Evolutionary conservation across 2,888 invertebrate species (phyloP), one percentile per base, ranked within the genome.

Genomic region (Oscheius myriophilus): DNA sequence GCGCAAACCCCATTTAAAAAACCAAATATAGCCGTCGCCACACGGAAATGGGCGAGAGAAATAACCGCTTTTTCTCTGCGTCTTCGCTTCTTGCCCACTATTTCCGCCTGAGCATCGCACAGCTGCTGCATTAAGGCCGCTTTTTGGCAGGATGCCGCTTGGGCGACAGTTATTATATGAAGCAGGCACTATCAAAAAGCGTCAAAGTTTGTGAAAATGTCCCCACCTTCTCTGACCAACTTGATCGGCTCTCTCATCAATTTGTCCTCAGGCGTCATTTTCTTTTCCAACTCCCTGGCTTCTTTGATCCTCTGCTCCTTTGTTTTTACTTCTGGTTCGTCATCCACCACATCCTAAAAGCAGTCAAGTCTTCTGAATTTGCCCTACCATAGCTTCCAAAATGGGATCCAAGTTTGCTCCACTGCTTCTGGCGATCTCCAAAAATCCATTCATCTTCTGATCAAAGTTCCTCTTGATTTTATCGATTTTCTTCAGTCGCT

Each of bases 141-240:
- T n/a, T n/a, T n/a, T n/a, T n/a, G n/a, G n/a, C n/a, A n/a, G n/a
- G n/a, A n/a, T n/a, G n/a, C n/a, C n/a, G n/a, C n/a, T n/a, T n/a
- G n/a, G n/a, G n/a, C n/a, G n/a, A n/a, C n/a, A n/a, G n/a, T n/a
- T n/a, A n/a, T n/a, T n/a, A n/a, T n/a, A n/a, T n/a, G n/a, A n/a
- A n/a, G n/a, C n/a, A n/a, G n/a, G n/a, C n/a, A n/a, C n/a, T n/a
- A n/a, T n/a, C n/a, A n/a, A n/a, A n/a, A n/a, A n/a, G n/a, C n/a
- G n/a, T n/a, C n/a, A n/a, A n/a, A n/a, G n/a, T n/a, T n/a, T n/a
- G n/a, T n/a, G n/a, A n/a, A n/a, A n/a, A n/a, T n/a, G n/a, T n/a
- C n/a, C n/a, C n/a, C n/a, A 74, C 76, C 84, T 71, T 84, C 77
- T 55, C 84, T 67, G 6, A 84, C 72, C 55, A 84, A 54, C 52